Conservation (phyloP, 2,797 vertebrate genomes). For the Cyclopterus lumpus region DNA sequence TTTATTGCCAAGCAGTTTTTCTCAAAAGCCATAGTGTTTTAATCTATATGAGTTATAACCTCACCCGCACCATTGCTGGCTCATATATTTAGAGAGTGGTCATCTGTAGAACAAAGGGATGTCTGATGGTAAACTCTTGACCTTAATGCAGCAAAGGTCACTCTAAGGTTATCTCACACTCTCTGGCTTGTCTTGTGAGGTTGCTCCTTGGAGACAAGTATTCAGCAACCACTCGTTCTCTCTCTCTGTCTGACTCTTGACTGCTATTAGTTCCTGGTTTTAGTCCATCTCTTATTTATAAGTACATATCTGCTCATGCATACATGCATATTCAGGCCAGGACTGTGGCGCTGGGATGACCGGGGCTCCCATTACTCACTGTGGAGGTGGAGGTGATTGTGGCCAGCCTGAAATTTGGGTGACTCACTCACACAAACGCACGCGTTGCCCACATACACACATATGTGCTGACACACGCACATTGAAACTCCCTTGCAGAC, state of each 20-base stretch:
- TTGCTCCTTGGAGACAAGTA: conserved; percentile 34
- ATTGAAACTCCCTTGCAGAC: conserved; percentile 37
- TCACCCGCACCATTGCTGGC: no score
- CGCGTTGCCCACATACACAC: conserved; percentile 1
- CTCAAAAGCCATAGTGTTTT: neutral
- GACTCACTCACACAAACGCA: conserved; percentile 21
- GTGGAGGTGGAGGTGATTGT: conserved; percentile 25
- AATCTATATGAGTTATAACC: neutral
- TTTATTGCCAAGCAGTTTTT: conserved; percentile 20
- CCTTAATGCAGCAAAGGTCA: conserved; percentile 42
- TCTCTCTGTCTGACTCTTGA: conserved; percentile 12
- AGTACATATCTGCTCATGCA: conserved; percentile 48
- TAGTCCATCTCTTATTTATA: conserved; percentile 76
- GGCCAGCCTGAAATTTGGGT: conserved; percentile 31
- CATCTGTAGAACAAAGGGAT: conserved; percentile 12
- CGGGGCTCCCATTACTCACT: neutral
- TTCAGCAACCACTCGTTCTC: conserved; percentile 23
- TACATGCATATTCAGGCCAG: conserved; percentile 55
- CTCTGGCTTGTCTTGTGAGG: conserved; percentile 27
- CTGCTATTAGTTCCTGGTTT: conserved; percentile 46
- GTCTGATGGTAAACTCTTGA: conserved; percentile 7
- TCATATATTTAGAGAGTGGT: neutral
- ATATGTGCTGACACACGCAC: conserved; percentile 19
- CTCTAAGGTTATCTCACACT: conserved; percentile 36
- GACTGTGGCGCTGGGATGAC: conserved; percentile 14